Conservation (phyloP, 2,888 invertebrate species). For the Bellardia pandia region DNA sequence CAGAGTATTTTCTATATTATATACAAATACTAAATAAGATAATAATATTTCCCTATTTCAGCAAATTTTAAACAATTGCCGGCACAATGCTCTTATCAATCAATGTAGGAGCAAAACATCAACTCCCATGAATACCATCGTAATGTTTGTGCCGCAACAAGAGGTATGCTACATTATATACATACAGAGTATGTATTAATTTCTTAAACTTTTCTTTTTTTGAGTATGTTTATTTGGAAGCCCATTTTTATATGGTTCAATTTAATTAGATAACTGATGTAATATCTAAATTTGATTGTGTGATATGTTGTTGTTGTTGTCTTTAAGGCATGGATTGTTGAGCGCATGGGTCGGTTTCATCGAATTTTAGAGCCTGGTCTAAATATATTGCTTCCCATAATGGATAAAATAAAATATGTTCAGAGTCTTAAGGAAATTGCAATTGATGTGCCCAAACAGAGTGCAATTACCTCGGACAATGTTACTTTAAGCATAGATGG, state of each 20-base stretch:
- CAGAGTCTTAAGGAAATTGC: conserved; percentile 99
- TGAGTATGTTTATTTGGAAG: neutral
- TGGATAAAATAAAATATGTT: conserved; percentile 97
- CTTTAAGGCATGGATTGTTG: conserved; percentile 96
- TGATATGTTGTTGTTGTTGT: neutral
- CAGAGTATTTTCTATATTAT: conserved; percentile 35
- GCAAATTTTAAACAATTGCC: conserved; percentile 63
- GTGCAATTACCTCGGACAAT: conserved; percentile 98
- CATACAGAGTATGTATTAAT: no score
- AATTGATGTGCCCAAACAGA: conserved; percentile 99
- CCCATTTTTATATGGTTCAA: neutral
- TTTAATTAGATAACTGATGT: conserved; percentile 50
- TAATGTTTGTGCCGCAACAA: conserved; percentile 99
- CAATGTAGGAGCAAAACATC: conserved; percentile 81
- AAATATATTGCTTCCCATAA: conserved; percentile 94
- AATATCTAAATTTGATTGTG: neutral
- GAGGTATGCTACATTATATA: conserved; percentile 88
- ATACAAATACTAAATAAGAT: neutral
- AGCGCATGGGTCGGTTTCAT: conserved; percentile 98
- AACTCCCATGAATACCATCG: conserved; percentile 94
- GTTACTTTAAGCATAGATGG: conserved; percentile 98
- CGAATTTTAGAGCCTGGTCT: conserved; percentile 97
- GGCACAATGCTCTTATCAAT: conserved; percentile 67
- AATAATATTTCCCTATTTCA: conserved; percentile 10
- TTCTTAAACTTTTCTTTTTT: neutral